Conservation (phyloP, 2,888 invertebrate genomes). For the Agrenia bidenticulata region DNA sequence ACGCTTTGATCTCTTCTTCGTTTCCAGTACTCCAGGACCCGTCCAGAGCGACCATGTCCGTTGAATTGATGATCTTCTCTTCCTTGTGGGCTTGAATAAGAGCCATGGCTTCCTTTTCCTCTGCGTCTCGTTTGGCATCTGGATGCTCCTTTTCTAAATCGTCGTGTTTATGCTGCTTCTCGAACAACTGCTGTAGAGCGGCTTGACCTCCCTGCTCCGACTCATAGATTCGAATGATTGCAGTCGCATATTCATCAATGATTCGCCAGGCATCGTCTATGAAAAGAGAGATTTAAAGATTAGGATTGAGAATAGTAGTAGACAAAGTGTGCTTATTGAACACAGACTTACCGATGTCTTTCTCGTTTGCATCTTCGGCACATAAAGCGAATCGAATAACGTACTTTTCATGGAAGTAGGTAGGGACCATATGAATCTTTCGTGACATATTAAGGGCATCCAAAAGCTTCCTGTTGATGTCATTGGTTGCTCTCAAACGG, state of each 20-base stretch:
- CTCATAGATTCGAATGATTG: constrained; percentile 22
- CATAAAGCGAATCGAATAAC: constrained; percentile 56
- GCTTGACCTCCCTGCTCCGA: constrained; percentile 9
- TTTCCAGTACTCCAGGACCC: constrained; percentile 1
- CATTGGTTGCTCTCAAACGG: constrained; percentile 68
- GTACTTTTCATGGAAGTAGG: constrained; percentile 72
- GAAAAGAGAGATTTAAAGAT: constrained; percentile 5
- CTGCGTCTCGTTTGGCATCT: constrained; percentile 16
- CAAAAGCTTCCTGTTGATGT: constrained; percentile 71
- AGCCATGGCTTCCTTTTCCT: constrained; percentile 21
- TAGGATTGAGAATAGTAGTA: background rate
- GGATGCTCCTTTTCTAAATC: constrained; percentile 7
- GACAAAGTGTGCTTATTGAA: background rate
- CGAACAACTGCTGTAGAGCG: constrained; percentile 18
- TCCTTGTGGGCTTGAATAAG: background rate
- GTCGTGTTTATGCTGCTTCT: constrained; percentile 31
- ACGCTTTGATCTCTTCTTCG: constrained; percentile 12
- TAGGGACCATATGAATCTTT: constrained; percentile 81
- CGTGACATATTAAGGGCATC: constrained; percentile 79
- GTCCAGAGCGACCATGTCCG: constrained; percentile 8
- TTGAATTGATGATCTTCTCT: constrained; percentile 8
- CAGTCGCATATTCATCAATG: constrained; percentile 29
- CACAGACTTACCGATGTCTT: constrained; percentile 27
- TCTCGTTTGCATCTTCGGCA: constrained; percentile 27
- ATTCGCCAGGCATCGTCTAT: constrained; percentile 31